Base-by-base conservation (phyloP, 2,888 invertebrate species). In the Chaetogeoica ovagalla region DNA sequence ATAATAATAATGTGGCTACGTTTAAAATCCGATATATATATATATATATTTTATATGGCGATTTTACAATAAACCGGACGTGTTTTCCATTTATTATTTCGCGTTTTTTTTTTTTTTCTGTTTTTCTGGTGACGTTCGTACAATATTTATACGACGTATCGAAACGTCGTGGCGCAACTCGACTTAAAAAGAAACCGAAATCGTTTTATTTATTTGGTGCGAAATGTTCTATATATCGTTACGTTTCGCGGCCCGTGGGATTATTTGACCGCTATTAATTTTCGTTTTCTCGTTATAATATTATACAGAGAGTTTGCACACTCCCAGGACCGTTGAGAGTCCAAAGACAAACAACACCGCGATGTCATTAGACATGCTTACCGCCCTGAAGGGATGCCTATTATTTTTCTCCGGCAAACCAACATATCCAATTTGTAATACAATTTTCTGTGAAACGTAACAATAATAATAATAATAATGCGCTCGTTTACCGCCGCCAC, bases 381-480 rank as follows among this genome's bases (percentile, higher is more conserved):
- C 43, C 30, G 30, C 30, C 30, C 57, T 23, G 79, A 62, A 77
- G 77, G 69, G 71, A 65, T 4, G 30, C 30, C 30, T 70, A 62
- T 15, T 48, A 48, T 71, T 77, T 77, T 70, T 19, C 79, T n/a
- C 11, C 57, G 7, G n/a, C 43, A 71, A n/a, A 63, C 77, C 21
- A 70, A 77, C 71, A 52, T n/a, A n/a, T 39, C 62, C 63, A 63
- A 79, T 79, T 79, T 71, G 71, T 65, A 63, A 37, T 71, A 57
- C 70, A 23, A 43, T 63, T 65, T 71, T 71, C 15, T n/a, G 63
- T 71, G 62, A 62, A 52, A 69, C 52, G 69, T 37, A 70, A 79
- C 71, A 59, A 66, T 75, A 59, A 75, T 43, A 59, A 62, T 37
- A 70, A 79, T 65, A 59, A 66, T 75, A 59, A 75, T 43, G 66